Evolutionary conservation across 1,140 invertebrate species (phyloP).

Genomic region (Gyrodactylus salaris): DNA sequence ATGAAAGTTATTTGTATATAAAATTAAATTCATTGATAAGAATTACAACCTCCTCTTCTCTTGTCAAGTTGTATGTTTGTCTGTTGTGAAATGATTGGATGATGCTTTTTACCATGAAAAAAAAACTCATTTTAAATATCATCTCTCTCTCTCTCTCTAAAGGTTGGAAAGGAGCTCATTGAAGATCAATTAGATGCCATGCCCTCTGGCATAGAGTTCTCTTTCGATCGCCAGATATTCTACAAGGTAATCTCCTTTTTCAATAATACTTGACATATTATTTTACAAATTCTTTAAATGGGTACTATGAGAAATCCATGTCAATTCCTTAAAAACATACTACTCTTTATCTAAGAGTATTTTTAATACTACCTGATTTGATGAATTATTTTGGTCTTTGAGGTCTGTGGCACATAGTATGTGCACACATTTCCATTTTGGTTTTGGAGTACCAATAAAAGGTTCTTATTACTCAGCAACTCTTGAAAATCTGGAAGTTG

Average conservation of each 20-base stretch:
- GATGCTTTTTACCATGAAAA: neutral
- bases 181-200: neutral
- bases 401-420: no score
- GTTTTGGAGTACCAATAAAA: no score
- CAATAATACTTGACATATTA: no score
- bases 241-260: neutral
- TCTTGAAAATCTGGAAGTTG: no score
- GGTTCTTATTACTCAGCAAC: no score
- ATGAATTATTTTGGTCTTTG: no score
- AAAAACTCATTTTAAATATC: neutral
- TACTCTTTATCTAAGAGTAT: no score
- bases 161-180: neutral
- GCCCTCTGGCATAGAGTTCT: neutral
- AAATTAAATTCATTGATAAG: neutral
- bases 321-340: no score
- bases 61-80: neutral
- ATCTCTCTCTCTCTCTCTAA: neutral
- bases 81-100: neutral
- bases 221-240: constrained; percentile 1
- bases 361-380: no score
- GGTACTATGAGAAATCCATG: no score
- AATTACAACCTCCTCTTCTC: neutral
- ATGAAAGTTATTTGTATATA: neutral
- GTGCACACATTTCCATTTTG: no score
- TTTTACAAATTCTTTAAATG: no score